phyloP scores from a whole-genome alignment of 2,797 vertebrate genomes.

The Melanotaenia maccullochi region DNA sequence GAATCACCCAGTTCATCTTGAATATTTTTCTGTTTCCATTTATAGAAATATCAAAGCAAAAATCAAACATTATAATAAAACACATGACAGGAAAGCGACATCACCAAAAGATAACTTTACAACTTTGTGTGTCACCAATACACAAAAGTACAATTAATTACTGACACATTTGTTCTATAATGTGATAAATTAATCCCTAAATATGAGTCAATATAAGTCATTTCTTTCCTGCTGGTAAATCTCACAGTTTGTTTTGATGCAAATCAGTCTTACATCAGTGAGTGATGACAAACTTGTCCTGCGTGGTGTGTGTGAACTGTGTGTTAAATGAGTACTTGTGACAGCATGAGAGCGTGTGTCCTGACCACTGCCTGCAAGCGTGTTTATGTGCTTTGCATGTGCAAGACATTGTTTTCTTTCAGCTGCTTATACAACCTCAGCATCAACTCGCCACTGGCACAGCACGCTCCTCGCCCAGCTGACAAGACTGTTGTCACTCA shows the following conservation, averaged over 20 bases:
- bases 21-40: no score
- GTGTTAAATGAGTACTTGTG: conserved; percentile 3
- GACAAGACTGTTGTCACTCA: conserved; percentile 34
- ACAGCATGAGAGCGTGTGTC: not conserved
- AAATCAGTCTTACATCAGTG: not conserved
- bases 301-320: not conserved
- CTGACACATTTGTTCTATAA: not conserved
- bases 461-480: conserved; percentile 37
- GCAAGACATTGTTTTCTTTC: conserved; percentile 40
- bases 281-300: not conserved
- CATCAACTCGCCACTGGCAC: conserved; percentile 35
- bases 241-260: not conserved
- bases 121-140: no score
- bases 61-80: no score
- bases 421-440: conserved; percentile 59
- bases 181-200: not conserved
- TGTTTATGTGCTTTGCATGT: conserved; percentile 1
- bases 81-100: no score
- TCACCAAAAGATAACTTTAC: no score
- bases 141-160: no score
- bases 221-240: not conserved
- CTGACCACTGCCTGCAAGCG: not conserved
- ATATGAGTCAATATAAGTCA: not conserved
- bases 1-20: no score
- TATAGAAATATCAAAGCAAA: no score